A percentile compares a stretch with the other conserved stretches of the same genome.
phyloP scores from a whole-genome alignment of 2,113 vertebrate genomes.

The Cyprinodon variegatus region DNA sequence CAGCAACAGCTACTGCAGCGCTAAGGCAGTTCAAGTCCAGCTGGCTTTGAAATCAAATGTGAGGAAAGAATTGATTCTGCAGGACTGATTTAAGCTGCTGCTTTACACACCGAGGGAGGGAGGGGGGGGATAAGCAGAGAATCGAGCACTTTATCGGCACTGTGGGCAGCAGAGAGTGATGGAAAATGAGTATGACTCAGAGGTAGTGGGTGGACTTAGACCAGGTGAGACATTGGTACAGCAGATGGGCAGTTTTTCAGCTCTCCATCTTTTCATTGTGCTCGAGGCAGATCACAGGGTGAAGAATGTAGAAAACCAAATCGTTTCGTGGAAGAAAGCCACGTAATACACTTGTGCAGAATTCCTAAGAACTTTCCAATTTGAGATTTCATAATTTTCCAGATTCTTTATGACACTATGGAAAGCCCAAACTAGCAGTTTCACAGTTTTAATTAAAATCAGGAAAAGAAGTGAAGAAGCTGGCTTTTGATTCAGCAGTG shows the following conservation, averaged over 20 bases:
- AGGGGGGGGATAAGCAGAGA: conserved; percentile 12
- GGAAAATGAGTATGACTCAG: conserved; percentile 67
- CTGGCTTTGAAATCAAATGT: conserved; percentile 57
- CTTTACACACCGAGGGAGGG: conserved; percentile 8
- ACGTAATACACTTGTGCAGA: not conserved
- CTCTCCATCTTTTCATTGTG: conserved; percentile 39
- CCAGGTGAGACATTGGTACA: conserved; percentile 67
- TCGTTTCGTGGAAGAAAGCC: conserved; percentile 13
- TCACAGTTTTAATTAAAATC: too few species aligned
- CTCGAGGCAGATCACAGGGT: conserved; percentile 41
- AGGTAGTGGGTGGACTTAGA: conserved; percentile 67
- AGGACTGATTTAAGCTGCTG: conserved; percentile 37
- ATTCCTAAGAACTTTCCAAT: not conserved
- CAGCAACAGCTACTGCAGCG: conserved; percentile 40
- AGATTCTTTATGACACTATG: too few species aligned
- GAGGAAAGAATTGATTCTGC: conserved; percentile 54
- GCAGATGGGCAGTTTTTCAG: conserved; percentile 66
- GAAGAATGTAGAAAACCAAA: conserved; percentile 37
- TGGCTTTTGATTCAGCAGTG: too few species aligned
- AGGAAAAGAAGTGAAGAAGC: too few species aligned
- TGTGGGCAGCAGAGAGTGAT: conserved; percentile 66
- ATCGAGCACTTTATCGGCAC: conserved; percentile 49
- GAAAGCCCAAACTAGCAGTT: too few species aligned
- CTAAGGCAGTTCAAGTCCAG: conserved; percentile 34
- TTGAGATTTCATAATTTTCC: too few species aligned